Evolutionary conservation across 2,113 vertebrate species (phyloP).

Genomic region (Phycodurus eques): DNA sequence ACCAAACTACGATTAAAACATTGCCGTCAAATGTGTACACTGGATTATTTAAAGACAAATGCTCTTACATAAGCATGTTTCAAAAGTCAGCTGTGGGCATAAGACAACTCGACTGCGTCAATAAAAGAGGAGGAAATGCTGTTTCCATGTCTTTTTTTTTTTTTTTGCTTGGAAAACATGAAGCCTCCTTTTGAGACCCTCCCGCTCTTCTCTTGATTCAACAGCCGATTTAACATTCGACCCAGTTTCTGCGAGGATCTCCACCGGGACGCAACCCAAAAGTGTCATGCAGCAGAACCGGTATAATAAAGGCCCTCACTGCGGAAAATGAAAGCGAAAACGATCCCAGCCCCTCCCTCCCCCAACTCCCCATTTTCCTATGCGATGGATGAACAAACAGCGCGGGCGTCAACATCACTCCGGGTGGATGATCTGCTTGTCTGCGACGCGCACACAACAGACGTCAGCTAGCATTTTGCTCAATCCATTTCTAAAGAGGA

Average conservation of each 20-base stretch:
- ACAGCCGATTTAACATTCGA: conserved; percentile 70
- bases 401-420: conserved; percentile 6
- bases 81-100: not conserved
- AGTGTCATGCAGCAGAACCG: conserved; percentile 72
- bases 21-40: not conserved
- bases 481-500: conserved; percentile 27
- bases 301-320: conserved; percentile 58
- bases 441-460: conserved; percentile 9
- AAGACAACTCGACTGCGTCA: conserved; percentile 4
- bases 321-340: conserved; percentile 1
- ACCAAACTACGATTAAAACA: not conserved
- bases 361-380: conserved; percentile 34
- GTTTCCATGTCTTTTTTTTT: conserved; percentile 41
- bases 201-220: conserved; percentile 60
- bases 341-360: not conserved
- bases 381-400: conserved; percentile 26
- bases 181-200: conserved; percentile 52
- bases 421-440: conserved; percentile 19
- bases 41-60: not conserved
- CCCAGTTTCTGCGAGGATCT: conserved; percentile 71
- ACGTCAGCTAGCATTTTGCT: conserved; percentile 19
- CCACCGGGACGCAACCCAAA: conserved; percentile 76
- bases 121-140: conserved; percentile 25
- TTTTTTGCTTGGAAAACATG: conserved; percentile 26
- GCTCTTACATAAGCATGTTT: not conserved